Evolutionary conservation across 2,797 vertebrate species (phyloP).

Genomic region (Urocyon cinereoargenteus): DNA sequence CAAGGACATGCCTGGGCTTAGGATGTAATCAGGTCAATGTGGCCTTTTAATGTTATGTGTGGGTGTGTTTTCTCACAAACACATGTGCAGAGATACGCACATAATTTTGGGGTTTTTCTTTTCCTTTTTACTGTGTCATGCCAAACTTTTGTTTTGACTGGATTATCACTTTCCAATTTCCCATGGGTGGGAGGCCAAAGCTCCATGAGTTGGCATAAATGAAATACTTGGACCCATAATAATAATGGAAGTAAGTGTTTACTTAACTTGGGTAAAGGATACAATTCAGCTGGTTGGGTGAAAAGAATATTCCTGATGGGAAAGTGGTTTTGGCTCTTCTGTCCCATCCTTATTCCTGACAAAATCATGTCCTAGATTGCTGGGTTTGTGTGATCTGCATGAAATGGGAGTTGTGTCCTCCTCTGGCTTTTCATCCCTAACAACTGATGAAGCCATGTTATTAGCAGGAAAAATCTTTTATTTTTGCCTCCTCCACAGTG

Average conservation of each 20-base stretch:
- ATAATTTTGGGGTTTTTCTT: constrained; percentile 52
- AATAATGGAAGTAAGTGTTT: constrained; percentile 54
- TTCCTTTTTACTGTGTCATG: constrained; percentile 52
- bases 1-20: background rate
- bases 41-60: constrained; percentile 3
- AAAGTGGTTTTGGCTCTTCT: background rate
- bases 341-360: background rate
- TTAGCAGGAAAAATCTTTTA: background rate
- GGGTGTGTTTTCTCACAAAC: constrained; percentile 71
- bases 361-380: background rate
- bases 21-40: background rate
- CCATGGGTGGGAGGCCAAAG: constrained; percentile 46
- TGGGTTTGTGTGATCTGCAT: background rate
- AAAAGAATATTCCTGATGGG: constrained; percentile 11
- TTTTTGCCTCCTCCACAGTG: background rate
- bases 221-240: constrained; percentile 66
- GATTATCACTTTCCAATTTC: constrained; percentile 65
- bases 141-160: constrained; percentile 76
- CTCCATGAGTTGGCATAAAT: background rate
- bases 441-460: background rate
- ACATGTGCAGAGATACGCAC: constrained; percentile 46
- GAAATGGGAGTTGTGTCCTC: background rate
- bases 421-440: background rate
- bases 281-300: constrained; percentile 43
- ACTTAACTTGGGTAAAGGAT: constrained; percentile 38